A percentile compares a stretch with the other conserved stretches of the same genome.
phyloP scores from a whole-genome alignment of 2,888 invertebrate genomes.

The Stramonita haemastoma region DNA sequence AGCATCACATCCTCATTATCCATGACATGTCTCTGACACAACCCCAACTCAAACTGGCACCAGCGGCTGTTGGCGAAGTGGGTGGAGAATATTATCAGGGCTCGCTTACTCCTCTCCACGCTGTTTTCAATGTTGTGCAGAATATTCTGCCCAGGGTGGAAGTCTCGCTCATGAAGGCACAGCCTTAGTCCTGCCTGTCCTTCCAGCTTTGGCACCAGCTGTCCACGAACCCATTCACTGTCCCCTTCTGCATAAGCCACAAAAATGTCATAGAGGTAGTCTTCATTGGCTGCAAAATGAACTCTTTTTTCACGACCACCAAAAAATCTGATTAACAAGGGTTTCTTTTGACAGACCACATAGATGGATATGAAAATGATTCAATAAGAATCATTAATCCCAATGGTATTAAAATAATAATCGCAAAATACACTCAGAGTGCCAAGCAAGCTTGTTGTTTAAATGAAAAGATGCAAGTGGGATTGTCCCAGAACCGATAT shows the following conservation, averaged over 20 bases:
- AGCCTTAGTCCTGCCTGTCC: slow-evolving; percentile 65
- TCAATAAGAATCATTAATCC: not conserved
- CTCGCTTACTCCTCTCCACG: slow-evolving; percentile 83
- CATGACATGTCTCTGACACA: slow-evolving; percentile 45
- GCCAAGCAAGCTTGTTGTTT: slow-evolving; percentile 44
- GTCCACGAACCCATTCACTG: slow-evolving; percentile 82
- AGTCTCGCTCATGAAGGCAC: slow-evolving; percentile 86
- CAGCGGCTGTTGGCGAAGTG: slow-evolving; percentile 66
- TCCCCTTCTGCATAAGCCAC: slow-evolving; percentile 85
- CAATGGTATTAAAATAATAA: too few species aligned
- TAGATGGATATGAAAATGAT: too few species aligned
- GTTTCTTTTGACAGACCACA: too few species aligned
- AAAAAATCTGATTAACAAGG: slow-evolving; percentile 78
- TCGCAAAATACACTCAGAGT: too few species aligned
- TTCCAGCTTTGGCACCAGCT: slow-evolving; percentile 83
- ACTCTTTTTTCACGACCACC: not conserved
- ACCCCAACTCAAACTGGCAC: slow-evolving; percentile 56
- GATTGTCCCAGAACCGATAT: not conserved
- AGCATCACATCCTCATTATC: slow-evolving; percentile 77
- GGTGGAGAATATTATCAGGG: slow-evolving; percentile 84
- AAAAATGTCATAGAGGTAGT: slow-evolving; percentile 83
- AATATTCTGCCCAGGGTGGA: slow-evolving; percentile 84
- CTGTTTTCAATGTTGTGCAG: slow-evolving; percentile 85
- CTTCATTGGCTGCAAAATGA: not conserved
- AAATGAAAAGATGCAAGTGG: not conserved